Conservation (phyloP, 1,140 invertebrate species). For the Samia ricini region DNA sequence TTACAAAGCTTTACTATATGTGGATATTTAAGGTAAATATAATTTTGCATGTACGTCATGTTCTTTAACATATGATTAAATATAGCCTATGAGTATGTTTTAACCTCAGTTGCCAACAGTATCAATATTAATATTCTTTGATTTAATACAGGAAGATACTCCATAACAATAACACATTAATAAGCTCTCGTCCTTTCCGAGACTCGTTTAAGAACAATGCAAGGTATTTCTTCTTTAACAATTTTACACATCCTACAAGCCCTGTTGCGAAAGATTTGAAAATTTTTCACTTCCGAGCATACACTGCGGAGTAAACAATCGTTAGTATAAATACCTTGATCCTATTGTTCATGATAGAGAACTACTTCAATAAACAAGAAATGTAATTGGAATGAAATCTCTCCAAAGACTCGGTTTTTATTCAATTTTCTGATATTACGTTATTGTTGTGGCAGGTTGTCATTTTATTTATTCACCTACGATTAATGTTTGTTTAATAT, state of each 20-base stretch:
- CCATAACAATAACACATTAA: neutral
- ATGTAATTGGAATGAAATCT: neutral
- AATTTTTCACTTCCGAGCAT: conserved; percentile 22
- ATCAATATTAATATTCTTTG: too few relatives aligned
- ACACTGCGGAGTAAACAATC: conserved; percentile 15
- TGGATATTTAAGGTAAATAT: too few relatives aligned
- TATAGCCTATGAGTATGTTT: too few relatives aligned
- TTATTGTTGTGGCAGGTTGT: neutral
- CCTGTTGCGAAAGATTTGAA: conserved; percentile 29
- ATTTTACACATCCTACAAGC: conserved; percentile 13
- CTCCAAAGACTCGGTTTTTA: neutral
- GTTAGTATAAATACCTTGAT: conserved; percentile 5
- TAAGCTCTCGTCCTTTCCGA: neutral
- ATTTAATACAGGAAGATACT: neutral
- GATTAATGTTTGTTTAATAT: too few relatives aligned
- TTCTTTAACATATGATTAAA: too few relatives aligned
- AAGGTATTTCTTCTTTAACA: conserved; percentile 15
- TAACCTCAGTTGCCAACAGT: too few relatives aligned
- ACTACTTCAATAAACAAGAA: neutral
- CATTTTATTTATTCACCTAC: too few relatives aligned
- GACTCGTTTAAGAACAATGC: conserved; percentile 16
- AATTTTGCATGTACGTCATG: too few relatives aligned
- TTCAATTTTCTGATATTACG: neutral
- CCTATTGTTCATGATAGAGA: conserved; percentile 18
- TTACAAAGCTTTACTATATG: too few relatives aligned